Conservation (phyloP, 2,113 vertebrate genomes). For the Limnothrissa miodon region DNA sequence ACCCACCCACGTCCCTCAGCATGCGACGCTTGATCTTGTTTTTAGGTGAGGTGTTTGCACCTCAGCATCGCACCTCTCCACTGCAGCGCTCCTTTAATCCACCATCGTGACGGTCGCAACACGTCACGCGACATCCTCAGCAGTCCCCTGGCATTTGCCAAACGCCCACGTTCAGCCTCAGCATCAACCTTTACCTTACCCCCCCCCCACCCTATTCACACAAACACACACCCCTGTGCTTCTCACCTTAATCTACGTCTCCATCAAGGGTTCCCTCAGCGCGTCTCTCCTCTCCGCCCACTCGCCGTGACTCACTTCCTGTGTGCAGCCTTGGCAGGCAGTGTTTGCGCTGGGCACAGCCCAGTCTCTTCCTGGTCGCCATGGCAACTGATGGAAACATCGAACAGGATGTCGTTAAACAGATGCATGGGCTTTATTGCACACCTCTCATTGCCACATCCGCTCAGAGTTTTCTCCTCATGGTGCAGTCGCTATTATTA, state of each 20-base stretch:
- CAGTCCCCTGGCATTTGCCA: slow-evolving; percentile 32
- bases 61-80: background rate
- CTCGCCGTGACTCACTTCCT: slow-evolving; percentile 40
- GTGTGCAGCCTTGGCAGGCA: background rate
- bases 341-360: background rate
- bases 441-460: background rate
- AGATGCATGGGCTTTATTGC: background rate
- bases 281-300: slow-evolving; percentile 1
- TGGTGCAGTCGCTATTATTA: background rate
- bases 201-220: too few species aligned
- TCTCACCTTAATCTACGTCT: background rate
- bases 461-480: background rate
- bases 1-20: background rate
- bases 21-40: background rate
- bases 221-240: background rate
- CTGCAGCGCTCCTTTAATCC: background rate
- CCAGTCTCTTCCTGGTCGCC: background rate
- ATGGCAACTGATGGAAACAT: background rate
- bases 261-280: slow-evolving; percentile 30
- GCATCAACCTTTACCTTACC: too few species aligned
- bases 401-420: background rate
- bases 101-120: background rate
- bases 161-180: slow-evolving; percentile 17
- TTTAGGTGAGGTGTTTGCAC: background rate
- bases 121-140: slow-evolving; percentile 37